Base-by-base conservation (phyloP, 2,113 vertebrate genomes). In the Erythrocebus patas region DNA sequence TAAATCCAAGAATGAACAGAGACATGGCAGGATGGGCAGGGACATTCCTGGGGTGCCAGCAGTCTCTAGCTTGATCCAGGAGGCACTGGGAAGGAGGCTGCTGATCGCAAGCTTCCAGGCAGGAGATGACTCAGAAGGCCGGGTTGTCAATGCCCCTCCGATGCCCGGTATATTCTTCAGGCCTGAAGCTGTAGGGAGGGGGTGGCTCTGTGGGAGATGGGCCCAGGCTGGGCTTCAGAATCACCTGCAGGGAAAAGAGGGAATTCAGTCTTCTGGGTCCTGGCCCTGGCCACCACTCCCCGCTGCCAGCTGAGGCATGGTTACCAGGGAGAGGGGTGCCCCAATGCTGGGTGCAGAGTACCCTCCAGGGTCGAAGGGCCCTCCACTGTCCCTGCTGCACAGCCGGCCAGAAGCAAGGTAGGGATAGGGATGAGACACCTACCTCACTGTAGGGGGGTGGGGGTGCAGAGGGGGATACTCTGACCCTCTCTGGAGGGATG, bases 371-470 rank as follows among this genome's bases (percentile, higher is more conserved):
- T 27, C 18, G 8, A 2, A 52, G 52, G 18, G 1, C 32, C n/a
- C 16, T 20, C 66, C 25, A 0, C 38, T 45, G 32, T 9, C 48
- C 40, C 38, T 8, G 8, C 45, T 52, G 35, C 78, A 32, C 27
- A 40, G 68, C 52, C 2, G 25, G 81, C 35, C 32, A 35, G 82
- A 40, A 92, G 52, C 16, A 30, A 27, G 45, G 50, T 12, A 57
- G 84, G 64, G 8, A 6, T 30, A 4, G 50, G 82, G 57, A 20
- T 4, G 50, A 72, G 25, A 93, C 30, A 98, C 97, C 50, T 20
- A 98, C 98, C 97, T 98, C 95, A 9, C 35, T 95, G 93, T 98
- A 98, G 76, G 97, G 78, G 6, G 98, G 98, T 1, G 96, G 97
- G 22, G 81, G 32, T 4, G 90, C 97, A 38, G 6, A n/a, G 43